Percentiles rank a stretch among this genome's conserved stretches.
These are phyloP conservation scores for Sarcophaga variegata DNA, from an alignment of 2,888 invertebrate genomes.

Conservation along the genomic window DNA sequence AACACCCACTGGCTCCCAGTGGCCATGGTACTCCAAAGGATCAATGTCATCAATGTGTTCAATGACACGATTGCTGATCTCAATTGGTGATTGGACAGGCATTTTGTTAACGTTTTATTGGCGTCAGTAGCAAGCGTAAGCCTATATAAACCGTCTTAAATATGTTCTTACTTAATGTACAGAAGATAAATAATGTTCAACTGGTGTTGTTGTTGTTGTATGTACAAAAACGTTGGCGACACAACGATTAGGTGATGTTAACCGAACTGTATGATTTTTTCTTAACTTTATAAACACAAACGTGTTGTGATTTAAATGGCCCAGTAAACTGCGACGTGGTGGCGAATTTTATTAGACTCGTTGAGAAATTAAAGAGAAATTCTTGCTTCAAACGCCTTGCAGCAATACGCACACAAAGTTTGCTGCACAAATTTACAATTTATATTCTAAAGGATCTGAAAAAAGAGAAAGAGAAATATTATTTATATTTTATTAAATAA, in stretches of 20 bases:
- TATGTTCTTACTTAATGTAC: conserved; percentile 21
- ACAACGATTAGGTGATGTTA: conserved; percentile 75
- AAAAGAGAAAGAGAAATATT: conserved; percentile 7
- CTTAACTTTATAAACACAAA: conserved; percentile 80
- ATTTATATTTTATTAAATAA: not conserved
- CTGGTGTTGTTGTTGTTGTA: conserved; percentile 49
- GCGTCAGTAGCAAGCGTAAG: conserved; percentile 43
- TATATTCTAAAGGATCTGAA: conserved; percentile 4
- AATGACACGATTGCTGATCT: conserved; percentile 81
- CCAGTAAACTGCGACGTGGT: conserved; percentile 79
- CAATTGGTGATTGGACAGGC: conserved; percentile 82
- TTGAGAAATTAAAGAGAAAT: conserved; percentile 67
- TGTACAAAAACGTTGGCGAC: conserved; percentile 3
- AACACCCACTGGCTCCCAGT: conserved; percentile 81
- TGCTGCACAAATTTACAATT: conserved; percentile 26
- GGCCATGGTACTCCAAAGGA: conserved; percentile 81
- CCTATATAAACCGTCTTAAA: conserved; percentile 29
- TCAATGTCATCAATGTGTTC: conserved; percentile 81
- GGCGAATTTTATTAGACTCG: conserved; percentile 77
- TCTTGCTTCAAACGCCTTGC: conserved; percentile 35
- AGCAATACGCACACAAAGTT: conserved; percentile 19
- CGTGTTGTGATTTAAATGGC: conserved; percentile 76
- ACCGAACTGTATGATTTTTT: conserved; percentile 77
- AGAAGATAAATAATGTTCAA: conserved; percentile 23
- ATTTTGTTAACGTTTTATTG: conserved; percentile 71